Percentiles rank a stretch among this genome's conserved stretches.
Conservation (phyloP, 2,113 vertebrate genomes). For the Procavia capensis region DNA sequence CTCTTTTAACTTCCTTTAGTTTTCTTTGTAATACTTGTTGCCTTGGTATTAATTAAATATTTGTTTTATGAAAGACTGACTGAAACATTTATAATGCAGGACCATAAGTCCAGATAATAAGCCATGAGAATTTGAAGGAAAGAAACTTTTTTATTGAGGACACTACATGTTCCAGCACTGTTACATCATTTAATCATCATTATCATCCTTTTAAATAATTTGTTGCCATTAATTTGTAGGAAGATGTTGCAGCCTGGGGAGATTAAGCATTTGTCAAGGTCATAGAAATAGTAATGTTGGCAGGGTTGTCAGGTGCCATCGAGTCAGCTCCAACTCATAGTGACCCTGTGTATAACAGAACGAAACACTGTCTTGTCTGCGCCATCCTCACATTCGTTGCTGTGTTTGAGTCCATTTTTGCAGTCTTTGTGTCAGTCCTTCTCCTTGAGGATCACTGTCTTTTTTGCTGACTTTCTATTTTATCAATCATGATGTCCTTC, state of each 20-base stretch:
- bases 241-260: not conserved
- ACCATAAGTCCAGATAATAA: not conserved
- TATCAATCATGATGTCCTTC: no score
- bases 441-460: no score
- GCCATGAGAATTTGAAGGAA: not conserved
- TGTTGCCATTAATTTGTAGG: not conserved
- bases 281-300: not conserved
- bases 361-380: no score
- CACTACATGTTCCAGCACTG: not conserved
- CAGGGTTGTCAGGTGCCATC: not conserved
- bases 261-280: not conserved
- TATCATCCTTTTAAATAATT: slow-evolving; percentile 3
- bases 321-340: no score
- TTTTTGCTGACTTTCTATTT: no score
- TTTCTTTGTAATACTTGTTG: not conserved
- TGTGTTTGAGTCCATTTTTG: no score
- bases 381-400: no score
- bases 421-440: no score
- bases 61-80: not conserved
- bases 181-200: not conserved
- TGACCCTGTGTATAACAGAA: no score
- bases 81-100: not conserved
- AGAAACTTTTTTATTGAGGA: not conserved
- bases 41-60: not conserved
- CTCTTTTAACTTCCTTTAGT: not conserved